Evolutionary conservation across 2,888 invertebrate genomes (phyloP), one percentile per base, ranked within the genome.

Genomic region (Toxonevra muliebris): DNA sequence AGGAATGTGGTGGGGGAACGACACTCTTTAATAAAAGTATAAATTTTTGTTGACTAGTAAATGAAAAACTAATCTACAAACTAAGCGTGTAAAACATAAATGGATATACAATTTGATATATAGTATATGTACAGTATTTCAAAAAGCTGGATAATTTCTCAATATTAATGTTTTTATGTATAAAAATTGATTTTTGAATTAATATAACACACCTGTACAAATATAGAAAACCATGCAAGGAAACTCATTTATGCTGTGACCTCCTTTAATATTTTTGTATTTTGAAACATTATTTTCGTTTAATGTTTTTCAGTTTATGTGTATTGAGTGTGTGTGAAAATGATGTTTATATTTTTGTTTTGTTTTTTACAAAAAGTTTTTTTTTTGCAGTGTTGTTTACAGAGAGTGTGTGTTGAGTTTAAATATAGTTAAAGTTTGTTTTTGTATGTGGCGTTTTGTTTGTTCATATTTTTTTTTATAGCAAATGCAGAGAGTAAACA

Each of bases 171-270:
- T 30, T 30, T 17, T 11, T 17, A 3, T 53, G 17, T 17, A 53
- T 17, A 53, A 53, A 53, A 53, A 15, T 15, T 53, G 17, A 17
- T 17, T 17, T 53, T 53, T 17, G 15, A 71, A 72, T 69, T 75
- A 76, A 74, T 74, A 75, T 72, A 81, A 85, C 85, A 83, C 84
- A 85, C 85, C 85, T 85, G 82, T 75, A 80, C 85, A 85, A 75
- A 84, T 80, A 80, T 78, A 82, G 77, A 84, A 80, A 77, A 84
- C 77, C 82, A 83, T 82, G 85, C 85, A 85, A 80, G 81, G 83
- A 76, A 80, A 76, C 76, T 82, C 82, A 79, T 79, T 80, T 74
- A 79, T 76, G 81, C 77, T 80, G 79, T 79, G 78, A 77, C 80
- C 78, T 79, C 80, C 80, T 82, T 78, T 79, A 71, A 30, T 30